A percentile compares a stretch with the other conserved stretches of the same genome.
These are phyloP conservation scores for Yponomeuta malinellus DNA, from an alignment of 2,888 invertebrate genomes.

Conservation along the genomic window DNA sequence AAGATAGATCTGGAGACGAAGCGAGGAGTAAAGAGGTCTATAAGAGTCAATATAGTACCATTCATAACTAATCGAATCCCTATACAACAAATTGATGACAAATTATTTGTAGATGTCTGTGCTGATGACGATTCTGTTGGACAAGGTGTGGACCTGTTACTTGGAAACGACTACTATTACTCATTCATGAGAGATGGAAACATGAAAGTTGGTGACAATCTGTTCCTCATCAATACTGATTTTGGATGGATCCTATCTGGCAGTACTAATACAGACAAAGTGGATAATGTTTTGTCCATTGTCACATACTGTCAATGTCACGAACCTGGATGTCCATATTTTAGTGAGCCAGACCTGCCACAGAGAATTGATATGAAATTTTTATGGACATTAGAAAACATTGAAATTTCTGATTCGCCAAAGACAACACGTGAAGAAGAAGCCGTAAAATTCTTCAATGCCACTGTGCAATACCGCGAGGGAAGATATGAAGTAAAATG, in stretches of 20 bases:
- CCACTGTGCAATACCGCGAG: background rate
- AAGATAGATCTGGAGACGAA: background rate
- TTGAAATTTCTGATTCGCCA: conserved; percentile 20
- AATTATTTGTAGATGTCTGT: too few species aligned
- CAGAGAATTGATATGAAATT: conserved; percentile 17
- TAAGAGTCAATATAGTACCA: conserved; percentile 17
- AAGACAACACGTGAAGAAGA: conserved; percentile 17
- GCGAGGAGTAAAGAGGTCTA: background rate
- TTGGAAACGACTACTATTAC: conserved; percentile 19
- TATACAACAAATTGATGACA: too few species aligned
- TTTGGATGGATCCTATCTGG: conserved; percentile 9
- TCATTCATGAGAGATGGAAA: conserved; percentile 13
- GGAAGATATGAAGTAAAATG: conserved; percentile 12
- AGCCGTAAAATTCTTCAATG: conserved; percentile 10
- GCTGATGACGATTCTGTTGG: conserved; percentile 17
- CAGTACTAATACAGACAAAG: background rate
- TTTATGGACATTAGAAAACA: conserved; percentile 19
- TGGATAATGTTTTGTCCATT: conserved; percentile 5
- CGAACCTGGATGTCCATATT: conserved; percentile 7
- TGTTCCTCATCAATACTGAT: conserved; percentile 4
- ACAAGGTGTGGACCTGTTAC: conserved; percentile 10
- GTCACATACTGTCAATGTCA: conserved; percentile 1
- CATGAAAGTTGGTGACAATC: background rate
- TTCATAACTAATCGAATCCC: background rate
- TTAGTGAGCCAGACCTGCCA: conserved; percentile 19